Evolutionary conservation across 2,888 invertebrate species (phyloP).

Genomic region (Eupelmus urozonus): DNA sequence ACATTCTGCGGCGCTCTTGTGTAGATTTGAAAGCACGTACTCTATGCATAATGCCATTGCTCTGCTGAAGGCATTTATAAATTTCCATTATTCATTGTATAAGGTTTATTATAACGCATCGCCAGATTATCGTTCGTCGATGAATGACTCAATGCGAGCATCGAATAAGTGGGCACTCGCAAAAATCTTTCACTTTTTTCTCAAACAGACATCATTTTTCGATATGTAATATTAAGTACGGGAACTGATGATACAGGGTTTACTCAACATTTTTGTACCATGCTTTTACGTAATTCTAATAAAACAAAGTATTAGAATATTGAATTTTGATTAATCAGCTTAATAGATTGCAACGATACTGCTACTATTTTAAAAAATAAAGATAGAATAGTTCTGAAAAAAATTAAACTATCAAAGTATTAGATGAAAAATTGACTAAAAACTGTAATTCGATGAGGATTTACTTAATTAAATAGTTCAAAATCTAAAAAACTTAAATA

Average conservation of each 20-base stretch:
- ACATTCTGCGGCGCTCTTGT: neutral
- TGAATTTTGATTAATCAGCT: neutral
- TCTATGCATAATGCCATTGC: constrained; percentile 35
- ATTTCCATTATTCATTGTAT: constrained; percentile 32
- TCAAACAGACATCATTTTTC: too few relatives aligned
- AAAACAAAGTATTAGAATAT: neutral
- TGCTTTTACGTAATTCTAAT: neutral
- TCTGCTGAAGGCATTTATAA: constrained; percentile 32
- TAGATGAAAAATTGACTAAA: too few relatives aligned
- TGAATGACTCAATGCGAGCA: constrained; percentile 39
- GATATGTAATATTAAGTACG: constrained; percentile 23
- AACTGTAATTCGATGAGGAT: too few relatives aligned
- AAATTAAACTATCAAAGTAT: too few relatives aligned
- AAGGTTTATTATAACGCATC: constrained; percentile 1
- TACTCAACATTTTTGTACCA: constrained; percentile 6
- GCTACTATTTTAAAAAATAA: too few relatives aligned
- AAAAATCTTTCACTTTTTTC: constrained; percentile 17
- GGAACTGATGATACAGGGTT: constrained; percentile 18
- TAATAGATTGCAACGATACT: too few relatives aligned
- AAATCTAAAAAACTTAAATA: too few relatives aligned
- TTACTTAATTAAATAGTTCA: too few relatives aligned
- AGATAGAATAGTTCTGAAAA: too few relatives aligned
- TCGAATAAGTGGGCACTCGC: constrained; percentile 51
- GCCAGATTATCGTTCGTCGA: constrained; percentile 31
- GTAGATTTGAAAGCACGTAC: constrained; percentile 23